Evolutionary conservation across 2,797 vertebrate genomes (phyloP).

Genomic region (Astyanax mexicanus): DNA sequence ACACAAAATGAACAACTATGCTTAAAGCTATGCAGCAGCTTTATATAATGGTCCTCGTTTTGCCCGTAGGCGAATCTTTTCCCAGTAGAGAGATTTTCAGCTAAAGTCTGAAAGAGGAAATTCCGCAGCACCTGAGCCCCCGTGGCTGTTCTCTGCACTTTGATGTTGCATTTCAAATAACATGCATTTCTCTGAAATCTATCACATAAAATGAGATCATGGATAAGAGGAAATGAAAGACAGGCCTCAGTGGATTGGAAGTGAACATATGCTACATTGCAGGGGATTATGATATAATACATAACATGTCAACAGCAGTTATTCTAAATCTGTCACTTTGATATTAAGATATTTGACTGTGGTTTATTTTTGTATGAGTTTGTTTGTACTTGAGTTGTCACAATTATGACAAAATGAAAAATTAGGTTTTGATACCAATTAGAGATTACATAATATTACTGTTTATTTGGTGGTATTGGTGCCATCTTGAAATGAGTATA

Average conservation of each 20-base stretch:
- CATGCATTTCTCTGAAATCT: not conserved
- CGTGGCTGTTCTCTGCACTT: not conserved
- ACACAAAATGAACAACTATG: not conserved
- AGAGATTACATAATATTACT: too few relatives aligned
- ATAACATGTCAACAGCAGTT: too few relatives aligned
- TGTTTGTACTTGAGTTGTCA: not conserved
- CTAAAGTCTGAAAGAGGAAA: not conserved
- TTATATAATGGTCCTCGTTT: not conserved
- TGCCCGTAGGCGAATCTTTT: not conserved
- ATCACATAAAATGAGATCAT: not conserved
- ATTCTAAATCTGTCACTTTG: not conserved
- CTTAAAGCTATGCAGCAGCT: not conserved
- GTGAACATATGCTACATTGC: not conserved
- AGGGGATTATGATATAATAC: not conserved
- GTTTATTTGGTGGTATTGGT: too few relatives aligned
- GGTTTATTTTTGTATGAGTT: too few relatives aligned
- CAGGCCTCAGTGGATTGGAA: not conserved
- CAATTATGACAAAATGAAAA: too few relatives aligned
- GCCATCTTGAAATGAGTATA: too few relatives aligned
- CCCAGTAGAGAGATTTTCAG: not conserved
- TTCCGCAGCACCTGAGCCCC: not conserved
- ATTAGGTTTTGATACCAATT: too few relatives aligned
- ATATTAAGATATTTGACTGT: not conserved
- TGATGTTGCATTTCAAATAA: not conserved
- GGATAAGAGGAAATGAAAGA: not conserved